Evolutionary conservation across 2,888 invertebrate genomes (phyloP).

Genomic region (Thyatira batis): DNA sequence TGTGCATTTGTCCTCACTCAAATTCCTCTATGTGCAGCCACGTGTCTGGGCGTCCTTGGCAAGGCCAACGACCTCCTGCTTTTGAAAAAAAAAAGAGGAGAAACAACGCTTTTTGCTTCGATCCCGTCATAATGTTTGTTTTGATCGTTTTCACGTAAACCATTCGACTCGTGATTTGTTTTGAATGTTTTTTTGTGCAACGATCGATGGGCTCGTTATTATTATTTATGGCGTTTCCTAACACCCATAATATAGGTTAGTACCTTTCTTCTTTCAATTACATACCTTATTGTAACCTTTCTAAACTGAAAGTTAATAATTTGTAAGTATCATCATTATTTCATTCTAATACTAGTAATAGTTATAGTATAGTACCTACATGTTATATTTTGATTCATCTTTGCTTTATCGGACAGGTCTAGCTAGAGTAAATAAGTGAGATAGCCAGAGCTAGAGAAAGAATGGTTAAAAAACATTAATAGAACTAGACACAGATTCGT

Average conservation of each 20-base stretch:
- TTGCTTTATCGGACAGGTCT: no score
- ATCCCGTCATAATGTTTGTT: conserved; percentile 72
- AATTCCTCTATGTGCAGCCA: conserved; percentile 61
- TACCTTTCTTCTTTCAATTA: background rate
- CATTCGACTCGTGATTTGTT: conserved; percentile 55
- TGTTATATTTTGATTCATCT: no score
- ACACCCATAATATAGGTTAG: background rate
- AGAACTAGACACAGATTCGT: no score
- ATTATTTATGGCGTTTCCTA: conserved; percentile 49
- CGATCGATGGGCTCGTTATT: conserved; percentile 55
- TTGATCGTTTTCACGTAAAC: conserved; percentile 76
- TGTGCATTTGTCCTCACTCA: conserved; percentile 53
- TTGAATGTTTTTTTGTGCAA: conserved; percentile 48
- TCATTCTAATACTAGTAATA: no score
- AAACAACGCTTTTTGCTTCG: conserved; percentile 63
- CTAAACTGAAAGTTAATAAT: no score
- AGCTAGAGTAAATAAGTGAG: no score
- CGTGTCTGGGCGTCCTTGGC: conserved; percentile 75
- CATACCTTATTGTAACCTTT: no score
- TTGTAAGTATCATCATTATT: no score
- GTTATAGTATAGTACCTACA: no score
- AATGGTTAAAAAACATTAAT: no score
- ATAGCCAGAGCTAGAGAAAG: no score
- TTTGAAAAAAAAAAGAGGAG: conserved; percentile 58
- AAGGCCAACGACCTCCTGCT: conserved; percentile 66